These are phyloP conservation scores for Sycophaga agraensis DNA, from an alignment of 1,140 invertebrate species.

Conservation along the genomic window DNA sequence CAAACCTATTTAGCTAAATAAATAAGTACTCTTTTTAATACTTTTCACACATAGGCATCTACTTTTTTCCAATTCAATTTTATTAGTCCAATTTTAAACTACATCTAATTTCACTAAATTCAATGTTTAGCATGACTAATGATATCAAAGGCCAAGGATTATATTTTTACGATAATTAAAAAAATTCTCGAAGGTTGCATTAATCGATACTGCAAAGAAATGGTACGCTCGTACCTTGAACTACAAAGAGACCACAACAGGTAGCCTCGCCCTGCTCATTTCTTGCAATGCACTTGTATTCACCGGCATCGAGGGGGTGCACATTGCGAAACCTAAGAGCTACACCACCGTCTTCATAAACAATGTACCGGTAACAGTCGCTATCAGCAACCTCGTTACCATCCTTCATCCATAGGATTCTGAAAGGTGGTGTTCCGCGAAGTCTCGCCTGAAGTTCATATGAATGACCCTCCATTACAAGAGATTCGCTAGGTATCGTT, in stretches of 20 bases:
- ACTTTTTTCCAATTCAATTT: too few species aligned
- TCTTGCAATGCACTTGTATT: constrained; percentile 69
- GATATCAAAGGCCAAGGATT: too few species aligned
- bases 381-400: constrained; percentile 68
- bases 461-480: constrained; percentile 64
- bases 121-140: too few species aligned
- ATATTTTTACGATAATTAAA: too few species aligned
- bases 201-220: too few species aligned
- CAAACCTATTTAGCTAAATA: too few species aligned
- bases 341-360: constrained; percentile 63
- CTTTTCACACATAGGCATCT: too few species aligned
- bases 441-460: constrained; percentile 61
- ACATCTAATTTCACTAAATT: too few species aligned
- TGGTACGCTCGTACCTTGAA: constrained; percentile 55
- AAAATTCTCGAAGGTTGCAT: too few species aligned
- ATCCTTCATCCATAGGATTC: constrained; percentile 72
- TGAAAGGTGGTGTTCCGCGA: constrained; percentile 64
- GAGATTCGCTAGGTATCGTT: constrained; percentile 51
- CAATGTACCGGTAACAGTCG: constrained; percentile 65
- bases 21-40: too few species aligned
- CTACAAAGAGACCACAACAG: constrained; percentile 58
- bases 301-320: constrained; percentile 69
- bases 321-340: constrained; percentile 67
- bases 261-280: constrained; percentile 62
- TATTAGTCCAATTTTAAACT: too few species aligned